phyloP scores from a whole-genome alignment of 1,140 invertebrate genomes.

The Ceratosolen solmsi region DNA sequence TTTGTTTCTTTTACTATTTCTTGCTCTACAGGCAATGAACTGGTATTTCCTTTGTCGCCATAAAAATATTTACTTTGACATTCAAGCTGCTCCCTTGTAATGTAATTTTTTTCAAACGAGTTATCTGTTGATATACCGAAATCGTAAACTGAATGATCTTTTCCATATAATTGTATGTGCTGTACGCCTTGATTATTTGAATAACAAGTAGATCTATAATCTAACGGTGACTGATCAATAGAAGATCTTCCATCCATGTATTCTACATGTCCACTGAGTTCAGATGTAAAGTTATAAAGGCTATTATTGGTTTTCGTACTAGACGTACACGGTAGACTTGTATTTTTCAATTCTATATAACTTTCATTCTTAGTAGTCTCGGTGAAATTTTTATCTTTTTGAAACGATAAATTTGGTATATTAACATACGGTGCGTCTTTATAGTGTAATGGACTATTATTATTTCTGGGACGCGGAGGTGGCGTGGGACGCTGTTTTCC shows the following conservation, averaged over 20 bases:
- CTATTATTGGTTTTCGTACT: constrained; percentile 58
- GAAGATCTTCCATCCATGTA: constrained; percentile 63
- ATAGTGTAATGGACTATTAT: constrained; percentile 59
- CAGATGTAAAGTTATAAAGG: constrained; percentile 68
- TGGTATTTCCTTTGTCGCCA: not conserved
- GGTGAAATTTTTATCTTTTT: constrained; percentile 65
- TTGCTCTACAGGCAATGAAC: not conserved
- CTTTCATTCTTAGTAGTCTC: constrained; percentile 64
- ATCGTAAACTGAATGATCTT: constrained; percentile 59
- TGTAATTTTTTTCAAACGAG: constrained; percentile 62
- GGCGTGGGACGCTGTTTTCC: constrained; percentile 76
- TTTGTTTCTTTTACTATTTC: constrained; percentile 50
- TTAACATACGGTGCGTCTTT: constrained; percentile 71
- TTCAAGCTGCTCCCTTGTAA: constrained; percentile 58
- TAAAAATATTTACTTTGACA: constrained; percentile 36
- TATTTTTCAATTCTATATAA: constrained; percentile 67
- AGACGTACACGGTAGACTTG: constrained; percentile 33
- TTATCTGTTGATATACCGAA: constrained; percentile 52
- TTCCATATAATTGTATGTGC: constrained; percentile 54
- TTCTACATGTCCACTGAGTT: constrained; percentile 69
- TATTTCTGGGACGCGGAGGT: constrained; percentile 67
- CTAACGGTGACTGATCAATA: constrained; percentile 55
- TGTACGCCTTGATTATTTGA: constrained; percentile 51
- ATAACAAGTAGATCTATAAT: constrained; percentile 56
- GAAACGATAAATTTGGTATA: constrained; percentile 70